phyloP scores from a whole-genome alignment of 1,140 invertebrate species.

The Hestina assimilis region DNA sequence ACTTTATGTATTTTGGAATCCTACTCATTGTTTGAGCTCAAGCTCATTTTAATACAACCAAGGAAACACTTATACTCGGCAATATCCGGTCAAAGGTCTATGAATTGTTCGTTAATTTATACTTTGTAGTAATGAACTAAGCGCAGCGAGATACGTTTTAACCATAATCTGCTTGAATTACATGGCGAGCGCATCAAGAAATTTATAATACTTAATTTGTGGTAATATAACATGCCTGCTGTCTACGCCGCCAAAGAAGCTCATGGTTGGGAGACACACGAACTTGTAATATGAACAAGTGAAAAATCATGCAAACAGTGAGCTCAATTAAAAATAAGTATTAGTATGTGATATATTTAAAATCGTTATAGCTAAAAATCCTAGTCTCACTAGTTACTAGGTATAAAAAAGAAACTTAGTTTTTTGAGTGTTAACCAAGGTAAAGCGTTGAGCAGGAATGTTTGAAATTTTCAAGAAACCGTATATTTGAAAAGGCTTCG shows the following conservation, averaged over 20 bases:
- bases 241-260: conserved; percentile 22
- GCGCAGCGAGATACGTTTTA: conserved; percentile 8
- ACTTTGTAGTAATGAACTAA: not conserved
- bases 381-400: no score
- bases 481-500: not conserved
- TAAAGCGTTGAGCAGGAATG: no score
- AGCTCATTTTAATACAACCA: conserved; percentile 65
- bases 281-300: no score
- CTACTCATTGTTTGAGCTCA: conserved; percentile 69
- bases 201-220: conserved; percentile 26
- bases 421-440: no score
- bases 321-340: no score
- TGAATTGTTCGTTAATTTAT: conserved; percentile 19
- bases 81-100: conserved; percentile 57
- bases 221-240: conserved; percentile 20
- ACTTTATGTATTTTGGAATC: conserved; percentile 71
- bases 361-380: no score
- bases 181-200: not conserved
- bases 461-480: no score
- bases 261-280: conserved; percentile 21
- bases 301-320: no score
- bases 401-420: no score
- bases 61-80: conserved; percentile 48
- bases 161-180: conserved; percentile 7
- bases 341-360: no score